These are phyloP conservation scores for Sinocyclocheilus anshuiensis DNA, from an alignment of 2,113 vertebrate genomes.

Conservation along the genomic window DNA sequence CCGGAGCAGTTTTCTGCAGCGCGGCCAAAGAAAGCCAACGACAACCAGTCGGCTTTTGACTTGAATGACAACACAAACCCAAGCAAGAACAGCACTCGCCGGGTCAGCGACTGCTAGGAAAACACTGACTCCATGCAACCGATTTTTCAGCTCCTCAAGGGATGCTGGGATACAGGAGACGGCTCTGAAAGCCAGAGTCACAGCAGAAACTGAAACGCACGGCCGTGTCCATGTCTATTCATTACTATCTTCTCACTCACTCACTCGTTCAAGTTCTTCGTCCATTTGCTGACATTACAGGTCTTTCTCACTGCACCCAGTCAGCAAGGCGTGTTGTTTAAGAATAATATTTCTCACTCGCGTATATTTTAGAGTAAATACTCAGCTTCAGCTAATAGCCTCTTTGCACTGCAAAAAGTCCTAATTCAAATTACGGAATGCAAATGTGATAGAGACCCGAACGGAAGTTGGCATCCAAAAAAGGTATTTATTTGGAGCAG, in stretches of 20 bases:
- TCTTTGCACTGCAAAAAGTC: background rate
- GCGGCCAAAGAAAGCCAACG: conserved; percentile 49
- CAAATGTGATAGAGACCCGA: background rate
- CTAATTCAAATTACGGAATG: background rate
- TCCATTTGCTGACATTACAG: background rate
- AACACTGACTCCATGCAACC: conserved; percentile 42
- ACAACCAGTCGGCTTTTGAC: conserved; percentile 39
- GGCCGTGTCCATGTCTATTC: background rate
- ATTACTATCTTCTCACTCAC: conserved; percentile 3
- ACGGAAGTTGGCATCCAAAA: too few relatives aligned
- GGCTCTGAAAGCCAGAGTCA: background rate
- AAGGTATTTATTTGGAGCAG: too few relatives aligned
- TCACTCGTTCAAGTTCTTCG: background rate
- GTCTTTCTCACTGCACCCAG: background rate
- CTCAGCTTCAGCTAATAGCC: background rate
- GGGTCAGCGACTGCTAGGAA: conserved; percentile 45
- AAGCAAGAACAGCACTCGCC: conserved; percentile 36
- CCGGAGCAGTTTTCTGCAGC: conserved; percentile 23
- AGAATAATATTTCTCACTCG: background rate
- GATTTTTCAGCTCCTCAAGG: conserved; percentile 38
- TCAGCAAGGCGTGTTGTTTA: background rate
- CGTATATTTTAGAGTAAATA: background rate
- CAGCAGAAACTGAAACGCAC: background rate
- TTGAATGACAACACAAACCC: conserved; percentile 52
- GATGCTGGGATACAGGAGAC: conserved; percentile 40